Conservation (phyloP, 2,888 invertebrate species). For the Cephus nigrinus region DNA sequence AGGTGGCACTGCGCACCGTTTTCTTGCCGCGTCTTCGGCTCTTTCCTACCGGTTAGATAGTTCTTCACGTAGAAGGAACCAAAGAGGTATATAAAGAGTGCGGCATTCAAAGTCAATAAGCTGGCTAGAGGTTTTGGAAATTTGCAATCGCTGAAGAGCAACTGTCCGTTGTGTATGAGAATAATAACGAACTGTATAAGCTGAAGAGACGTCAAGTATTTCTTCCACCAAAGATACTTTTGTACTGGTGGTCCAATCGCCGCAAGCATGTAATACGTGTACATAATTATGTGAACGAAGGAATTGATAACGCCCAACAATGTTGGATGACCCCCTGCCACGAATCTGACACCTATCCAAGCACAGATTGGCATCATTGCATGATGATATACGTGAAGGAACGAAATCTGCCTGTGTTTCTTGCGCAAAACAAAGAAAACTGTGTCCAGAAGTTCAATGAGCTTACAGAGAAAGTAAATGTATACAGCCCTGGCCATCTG, state of each 20-base stretch:
- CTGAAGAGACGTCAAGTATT: conserved; percentile 88
- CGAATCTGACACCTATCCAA: conserved; percentile 83
- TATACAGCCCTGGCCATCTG: conserved; percentile 67
- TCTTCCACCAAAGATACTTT: conserved; percentile 96
- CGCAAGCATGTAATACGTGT: conserved; percentile 88
- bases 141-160: conserved; percentile 71
- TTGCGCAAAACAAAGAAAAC: conserved; percentile 91
- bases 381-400: conserved; percentile 92
- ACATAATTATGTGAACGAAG: conserved; percentile 93
- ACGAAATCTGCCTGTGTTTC: conserved; percentile 88
- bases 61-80: conserved; percentile 79
- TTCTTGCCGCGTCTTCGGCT: background rate
- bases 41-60: conserved; percentile 67
- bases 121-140: conserved; percentile 78
- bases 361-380: conserved; percentile 81
- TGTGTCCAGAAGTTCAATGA: conserved; percentile 82
- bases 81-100: conserved; percentile 82
- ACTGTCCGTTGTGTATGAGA: conserved; percentile 76
- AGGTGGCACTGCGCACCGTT: background rate
- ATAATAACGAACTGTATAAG: conserved; percentile 86
- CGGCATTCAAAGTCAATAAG: conserved; percentile 76
- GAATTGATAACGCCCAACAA: conserved; percentile 89
- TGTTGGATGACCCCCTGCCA: conserved; percentile 89
- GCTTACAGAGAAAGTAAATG: conserved; percentile 81
- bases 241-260: conserved; percentile 89